These are phyloP conservation scores for Alces alces DNA, from an alignment of 2,113 vertebrate genomes.

Conservation along the genomic window DNA sequence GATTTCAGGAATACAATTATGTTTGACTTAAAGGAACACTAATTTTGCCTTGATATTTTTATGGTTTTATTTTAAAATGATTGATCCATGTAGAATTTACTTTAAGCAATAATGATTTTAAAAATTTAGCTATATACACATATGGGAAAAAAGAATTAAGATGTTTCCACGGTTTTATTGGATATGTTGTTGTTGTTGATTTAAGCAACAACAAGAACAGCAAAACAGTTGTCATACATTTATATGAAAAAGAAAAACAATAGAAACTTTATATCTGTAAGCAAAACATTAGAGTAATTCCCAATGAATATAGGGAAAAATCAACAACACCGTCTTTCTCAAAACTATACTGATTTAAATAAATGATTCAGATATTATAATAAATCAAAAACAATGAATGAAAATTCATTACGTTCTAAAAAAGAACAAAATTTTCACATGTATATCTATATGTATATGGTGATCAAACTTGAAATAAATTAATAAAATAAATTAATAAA, in stretches of 20 bases:
- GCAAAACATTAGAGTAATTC: not conserved
- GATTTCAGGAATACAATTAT: not conserved
- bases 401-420: not conserved
- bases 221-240: not conserved
- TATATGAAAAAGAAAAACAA: not conserved
- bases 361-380: not conserved
- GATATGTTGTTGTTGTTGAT: not conserved
- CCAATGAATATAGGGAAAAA: not conserved
- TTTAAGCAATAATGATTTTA: not conserved
- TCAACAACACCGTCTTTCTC: not conserved
- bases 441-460: not conserved
- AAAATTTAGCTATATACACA: not conserved
- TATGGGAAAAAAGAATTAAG: not conserved
- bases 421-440: not conserved
- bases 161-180: not conserved
- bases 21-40: not conserved
- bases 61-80: not conserved
- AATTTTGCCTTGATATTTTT: not conserved
- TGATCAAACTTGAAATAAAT: not conserved
- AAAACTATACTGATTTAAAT: not conserved
- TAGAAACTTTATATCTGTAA: not conserved
- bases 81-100: not conserved
- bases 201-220: not conserved
- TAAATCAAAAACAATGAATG: not conserved
- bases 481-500: not conserved